phyloP scores from a whole-genome alignment of 2,797 vertebrate species.

The Pampus argenteus region DNA sequence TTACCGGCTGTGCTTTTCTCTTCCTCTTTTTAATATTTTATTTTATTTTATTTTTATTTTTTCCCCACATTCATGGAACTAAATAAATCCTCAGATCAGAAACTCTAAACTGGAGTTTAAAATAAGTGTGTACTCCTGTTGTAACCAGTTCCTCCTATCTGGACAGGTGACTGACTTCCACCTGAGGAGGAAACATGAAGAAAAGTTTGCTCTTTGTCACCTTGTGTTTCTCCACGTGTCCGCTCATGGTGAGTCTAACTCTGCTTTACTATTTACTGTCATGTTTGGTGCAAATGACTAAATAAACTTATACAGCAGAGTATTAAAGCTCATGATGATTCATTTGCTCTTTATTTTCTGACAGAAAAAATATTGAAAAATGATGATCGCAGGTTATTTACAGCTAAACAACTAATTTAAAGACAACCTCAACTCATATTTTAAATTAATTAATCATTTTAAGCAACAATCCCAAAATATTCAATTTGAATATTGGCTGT shows the following conservation, averaged over 20 bases:
- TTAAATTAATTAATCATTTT: too few relatives aligned
- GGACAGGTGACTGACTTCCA: background rate
- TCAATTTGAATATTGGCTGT: background rate
- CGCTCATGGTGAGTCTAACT: slow-evolving; percentile 48
- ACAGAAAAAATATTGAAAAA: too few relatives aligned
- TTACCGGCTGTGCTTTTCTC: background rate
- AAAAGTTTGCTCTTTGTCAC: slow-evolving; percentile 53
- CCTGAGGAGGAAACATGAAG: slow-evolving; percentile 53
- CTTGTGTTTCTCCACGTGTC: slow-evolving; percentile 53
- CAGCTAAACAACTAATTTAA: too few relatives aligned
- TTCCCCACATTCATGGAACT: slow-evolving; percentile 4
- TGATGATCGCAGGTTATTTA: too few relatives aligned
- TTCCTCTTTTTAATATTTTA: background rate
- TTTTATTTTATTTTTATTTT: background rate
- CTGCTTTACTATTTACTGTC: background rate
- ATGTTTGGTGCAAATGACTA: too few relatives aligned
- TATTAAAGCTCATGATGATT: background rate
- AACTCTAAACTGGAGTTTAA: slow-evolving; percentile 23
- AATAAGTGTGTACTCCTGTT: slow-evolving; percentile 27
- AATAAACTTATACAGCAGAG: background rate
- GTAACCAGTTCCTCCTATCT: background rate
- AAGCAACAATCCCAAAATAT: background rate
- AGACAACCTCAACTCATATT: too few relatives aligned
- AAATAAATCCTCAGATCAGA: background rate
- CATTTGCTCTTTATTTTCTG: background rate